Conservation (phyloP, 2,113 vertebrate genomes). For the Otus sunia region DNA sequence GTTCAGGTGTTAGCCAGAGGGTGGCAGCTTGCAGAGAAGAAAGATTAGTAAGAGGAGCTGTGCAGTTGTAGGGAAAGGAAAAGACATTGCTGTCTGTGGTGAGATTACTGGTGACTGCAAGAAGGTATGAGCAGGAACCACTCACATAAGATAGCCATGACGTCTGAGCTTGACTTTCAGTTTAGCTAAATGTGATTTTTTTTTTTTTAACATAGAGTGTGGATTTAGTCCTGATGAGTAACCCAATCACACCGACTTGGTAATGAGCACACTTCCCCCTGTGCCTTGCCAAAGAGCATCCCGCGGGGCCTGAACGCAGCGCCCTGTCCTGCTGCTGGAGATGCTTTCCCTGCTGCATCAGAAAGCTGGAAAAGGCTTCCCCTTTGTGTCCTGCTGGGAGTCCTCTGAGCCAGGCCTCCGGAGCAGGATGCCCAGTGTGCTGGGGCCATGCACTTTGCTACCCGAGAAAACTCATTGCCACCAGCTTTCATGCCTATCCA, state of each 20-base stretch:
- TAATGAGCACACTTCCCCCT: not conserved
- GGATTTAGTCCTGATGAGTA: not conserved
- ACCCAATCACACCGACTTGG: accelerated
- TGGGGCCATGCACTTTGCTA: not conserved
- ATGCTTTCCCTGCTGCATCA: not conserved
- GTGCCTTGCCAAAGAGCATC: not conserved
- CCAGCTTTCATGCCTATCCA: accelerated
- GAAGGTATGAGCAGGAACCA: not conserved
- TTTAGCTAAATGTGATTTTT: not conserved
- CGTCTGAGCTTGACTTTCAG: not conserved
- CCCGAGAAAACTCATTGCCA: not conserved
- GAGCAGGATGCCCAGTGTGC: not conserved
- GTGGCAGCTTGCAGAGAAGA: not conserved
- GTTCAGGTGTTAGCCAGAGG: not conserved
- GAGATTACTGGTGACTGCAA: not conserved
- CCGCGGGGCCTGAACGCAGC: accelerated
- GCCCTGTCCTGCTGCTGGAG: not conserved
- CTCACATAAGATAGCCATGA: not conserved
- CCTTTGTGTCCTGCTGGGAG: not conserved
- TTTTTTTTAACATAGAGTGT: not conserved
- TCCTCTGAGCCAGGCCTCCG: not conserved
- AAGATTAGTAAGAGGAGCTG: not conserved
- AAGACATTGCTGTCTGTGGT: not conserved
- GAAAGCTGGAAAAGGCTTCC: not conserved
- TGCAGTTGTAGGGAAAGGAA: not conserved